Percentiles rank a stretch among this genome's conserved stretches.
Evolutionary conservation across 2,113 vertebrate genomes (phyloP).

Genomic region (Aphelocoma coerulescens): DNA sequence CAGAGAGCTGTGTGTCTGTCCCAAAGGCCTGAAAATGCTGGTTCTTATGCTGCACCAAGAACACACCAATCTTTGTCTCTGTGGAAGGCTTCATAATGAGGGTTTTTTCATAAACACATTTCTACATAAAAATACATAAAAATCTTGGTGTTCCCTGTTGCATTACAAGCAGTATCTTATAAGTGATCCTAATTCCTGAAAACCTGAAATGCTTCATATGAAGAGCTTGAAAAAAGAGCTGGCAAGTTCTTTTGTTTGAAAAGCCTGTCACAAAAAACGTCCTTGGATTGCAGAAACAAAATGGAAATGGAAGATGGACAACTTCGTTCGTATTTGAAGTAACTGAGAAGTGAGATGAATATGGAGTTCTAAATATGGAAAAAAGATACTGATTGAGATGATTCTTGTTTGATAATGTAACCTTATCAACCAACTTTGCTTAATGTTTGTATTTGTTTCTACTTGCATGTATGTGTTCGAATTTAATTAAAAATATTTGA

Average conservation of each 20-base stretch:
- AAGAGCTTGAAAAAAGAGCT: conserved; percentile 7
- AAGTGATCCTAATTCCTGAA: neutral
- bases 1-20: conserved; percentile 48
- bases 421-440: neutral
- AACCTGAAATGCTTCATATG: neutral
- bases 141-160: neutral
- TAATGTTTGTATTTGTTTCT: conserved; percentile 53
- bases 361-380: neutral
- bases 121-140: neutral
- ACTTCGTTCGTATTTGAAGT: neutral
- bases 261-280: neutral
- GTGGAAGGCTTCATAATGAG: conserved; percentile 28
- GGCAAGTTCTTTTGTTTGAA: neutral
- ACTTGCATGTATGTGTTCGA: conserved; percentile 44
- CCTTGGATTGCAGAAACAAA: neutral
- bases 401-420: conserved; percentile 31
- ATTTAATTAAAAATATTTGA: conserved; percentile 62
- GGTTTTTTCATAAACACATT: neutral
- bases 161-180: neutral
- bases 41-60: conserved; percentile 47
- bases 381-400: neutral
- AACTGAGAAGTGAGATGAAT: neutral
- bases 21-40: conserved; percentile 60
- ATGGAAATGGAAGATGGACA: neutral
- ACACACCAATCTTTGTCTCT: conserved; percentile 5